These are phyloP conservation scores for Turnix velox DNA, from an alignment of 2,113 vertebrate species.

Conservation along the genomic window DNA sequence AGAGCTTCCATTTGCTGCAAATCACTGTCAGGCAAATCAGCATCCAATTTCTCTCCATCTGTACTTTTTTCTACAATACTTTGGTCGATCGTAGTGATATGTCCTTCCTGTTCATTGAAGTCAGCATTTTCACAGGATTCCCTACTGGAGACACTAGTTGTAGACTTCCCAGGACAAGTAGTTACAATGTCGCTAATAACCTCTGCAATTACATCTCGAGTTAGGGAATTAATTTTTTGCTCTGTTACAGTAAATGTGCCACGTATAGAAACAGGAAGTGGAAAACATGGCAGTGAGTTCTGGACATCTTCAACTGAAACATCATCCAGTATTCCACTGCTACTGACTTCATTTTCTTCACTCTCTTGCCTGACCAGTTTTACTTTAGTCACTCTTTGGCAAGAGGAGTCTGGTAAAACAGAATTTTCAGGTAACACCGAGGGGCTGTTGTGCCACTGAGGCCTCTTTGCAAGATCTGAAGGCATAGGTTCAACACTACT, in stretches of 20 bases:
- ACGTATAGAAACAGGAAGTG: constrained; percentile 76
- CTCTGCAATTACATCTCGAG: constrained; percentile 11
- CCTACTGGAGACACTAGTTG: not conserved
- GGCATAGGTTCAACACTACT: not conserved
- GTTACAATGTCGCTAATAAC: constrained; percentile 68
- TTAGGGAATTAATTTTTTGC: constrained; percentile 28
- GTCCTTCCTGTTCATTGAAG: constrained; percentile 16
- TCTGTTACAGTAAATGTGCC: constrained; percentile 67
- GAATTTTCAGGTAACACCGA: not conserved
- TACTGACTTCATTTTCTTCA: not conserved
- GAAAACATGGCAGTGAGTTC: constrained; percentile 73
- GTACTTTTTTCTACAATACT: not conserved
- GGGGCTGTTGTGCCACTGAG: not conserved
- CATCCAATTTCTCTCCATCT: not conserved
- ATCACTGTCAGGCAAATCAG: not conserved
- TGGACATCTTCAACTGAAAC: constrained; percentile 44
- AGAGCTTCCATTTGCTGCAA: not conserved
- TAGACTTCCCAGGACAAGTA: not conserved
- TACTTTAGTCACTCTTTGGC: constrained; percentile 20
- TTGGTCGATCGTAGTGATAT: not conserved
- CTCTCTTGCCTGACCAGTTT: not conserved
- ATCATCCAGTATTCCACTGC: not conserved
- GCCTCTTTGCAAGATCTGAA: constrained; percentile 15
- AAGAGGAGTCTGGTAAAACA: not conserved
- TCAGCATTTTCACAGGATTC: not conserved